Conservation (phyloP, 1,140 invertebrate species). For the Sycophila sp. region DNA sequence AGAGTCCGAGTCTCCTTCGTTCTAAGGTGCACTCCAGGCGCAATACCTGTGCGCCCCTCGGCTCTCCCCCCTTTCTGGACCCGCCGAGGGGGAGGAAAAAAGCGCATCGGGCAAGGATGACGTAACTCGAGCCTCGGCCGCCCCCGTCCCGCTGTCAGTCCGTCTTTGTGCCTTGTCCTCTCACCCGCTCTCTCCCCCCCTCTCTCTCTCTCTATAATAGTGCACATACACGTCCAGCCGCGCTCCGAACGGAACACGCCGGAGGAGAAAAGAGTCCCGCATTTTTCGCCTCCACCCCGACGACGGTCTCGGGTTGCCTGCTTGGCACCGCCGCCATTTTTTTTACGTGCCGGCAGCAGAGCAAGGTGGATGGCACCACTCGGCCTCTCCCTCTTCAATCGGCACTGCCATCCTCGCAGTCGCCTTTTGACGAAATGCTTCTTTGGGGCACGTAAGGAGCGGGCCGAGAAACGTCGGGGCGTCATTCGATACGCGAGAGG, state of each 20-base stretch:
- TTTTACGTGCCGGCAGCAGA: neutral
- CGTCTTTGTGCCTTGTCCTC: constrained; percentile 50
- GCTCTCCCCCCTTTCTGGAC: neutral
- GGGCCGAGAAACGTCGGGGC: too few species aligned
- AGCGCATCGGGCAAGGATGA: constrained; percentile 55
- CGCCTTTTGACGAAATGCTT: constrained; percentile 66
- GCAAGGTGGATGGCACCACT: constrained; percentile 27
- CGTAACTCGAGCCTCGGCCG: constrained; percentile 55
- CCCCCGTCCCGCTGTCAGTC: constrained; percentile 45
- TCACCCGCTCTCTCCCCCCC: constrained; percentile 46
- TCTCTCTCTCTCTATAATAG: too few species aligned
- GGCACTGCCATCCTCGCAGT: constrained; percentile 52
- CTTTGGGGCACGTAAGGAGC: constrained; percentile 62
- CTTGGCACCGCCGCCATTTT: constrained; percentile 37
- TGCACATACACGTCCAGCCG: too few species aligned
- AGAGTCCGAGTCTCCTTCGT: too few species aligned
- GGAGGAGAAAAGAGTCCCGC: constrained; percentile 12
- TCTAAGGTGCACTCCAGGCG: too few species aligned
- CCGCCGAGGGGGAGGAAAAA: constrained; percentile 34
- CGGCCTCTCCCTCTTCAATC: constrained; percentile 48
- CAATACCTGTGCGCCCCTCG: too few species aligned
- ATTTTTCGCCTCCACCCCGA: constrained; percentile 47
- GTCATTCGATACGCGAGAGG: constrained; percentile 56
- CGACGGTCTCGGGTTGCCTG: constrained; percentile 42
- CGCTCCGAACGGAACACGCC: neutral